Conservation (phyloP, 1,140 invertebrate genomes). For the Panonychus citri region DNA sequence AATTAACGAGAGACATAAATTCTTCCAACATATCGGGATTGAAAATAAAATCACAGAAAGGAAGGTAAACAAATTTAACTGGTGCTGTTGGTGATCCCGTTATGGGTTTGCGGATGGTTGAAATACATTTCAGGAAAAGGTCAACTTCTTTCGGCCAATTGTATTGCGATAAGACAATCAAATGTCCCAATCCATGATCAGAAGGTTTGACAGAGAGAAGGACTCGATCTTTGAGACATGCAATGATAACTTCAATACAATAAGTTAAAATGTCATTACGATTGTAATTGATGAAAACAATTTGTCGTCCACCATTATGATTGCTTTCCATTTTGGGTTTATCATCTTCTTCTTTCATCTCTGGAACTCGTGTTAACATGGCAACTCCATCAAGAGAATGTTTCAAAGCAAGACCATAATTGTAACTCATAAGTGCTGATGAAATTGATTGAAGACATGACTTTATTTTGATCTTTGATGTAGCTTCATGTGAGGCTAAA, state of each 20-base stretch:
- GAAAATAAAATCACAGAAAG: slow-evolving; percentile 19
- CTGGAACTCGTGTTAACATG: not conserved
- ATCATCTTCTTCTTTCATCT: not conserved
- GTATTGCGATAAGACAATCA: slow-evolving; percentile 10
- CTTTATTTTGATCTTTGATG: not conserved
- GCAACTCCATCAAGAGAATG: not conserved
- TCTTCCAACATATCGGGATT: slow-evolving; percentile 32
- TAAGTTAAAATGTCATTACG: slow-evolving; percentile 1
- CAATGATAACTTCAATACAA: slow-evolving; percentile 4
- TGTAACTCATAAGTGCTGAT: not conserved
- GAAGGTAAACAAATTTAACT: slow-evolving; percentile 13
- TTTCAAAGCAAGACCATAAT: not conserved
- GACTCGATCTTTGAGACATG: slow-evolving; percentile 3
- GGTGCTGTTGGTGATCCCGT: slow-evolving; percentile 2
- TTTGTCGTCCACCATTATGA: not conserved
- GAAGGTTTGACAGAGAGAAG: not conserved
- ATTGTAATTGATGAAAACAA: not conserved
- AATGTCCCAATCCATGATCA: slow-evolving; percentile 7
- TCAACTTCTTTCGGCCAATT: slow-evolving; percentile 7
- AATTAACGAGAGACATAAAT: slow-evolving; percentile 7
- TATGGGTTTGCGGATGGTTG: not conserved
- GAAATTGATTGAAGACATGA: not conserved
- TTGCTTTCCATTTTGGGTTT: not conserved
- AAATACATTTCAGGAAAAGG: slow-evolving; percentile 1
- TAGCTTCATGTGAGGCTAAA: not conserved